Percentiles rank a stretch among this genome's conserved stretches.
These are phyloP conservation scores for human DNA, from an alignment of 2,113 vertebrate species.

Conservation along the genomic window GRCh38 chr12:103042001-103042500, in stretches of 20 bases:
- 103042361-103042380: not conserved
- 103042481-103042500: slow-evolving; percentile 82
- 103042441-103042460: slow-evolving; percentile 74
- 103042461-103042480: slow-evolving; percentile 82
- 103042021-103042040: not conserved
- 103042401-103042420: not conserved
- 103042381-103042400: not conserved
- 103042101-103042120: not conserved
- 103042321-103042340: not conserved
- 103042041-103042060: not conserved
- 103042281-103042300: not conserved
- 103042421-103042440: slow-evolving; percentile 62
- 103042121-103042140: not conserved
- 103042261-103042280: not conserved
- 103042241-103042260: not conserved
- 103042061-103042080: slow-evolving; percentile 11
- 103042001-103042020: not conserved
- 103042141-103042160: not conserved
- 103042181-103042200: not conserved
- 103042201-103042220: not conserved
- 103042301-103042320: not conserved
- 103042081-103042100: not conserved
- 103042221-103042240: not conserved
- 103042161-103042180: not conserved
- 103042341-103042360: not conserved